phyloP scores from a whole-genome alignment of 2,888 invertebrate genomes.

The Podotricha telesiphe region DNA sequence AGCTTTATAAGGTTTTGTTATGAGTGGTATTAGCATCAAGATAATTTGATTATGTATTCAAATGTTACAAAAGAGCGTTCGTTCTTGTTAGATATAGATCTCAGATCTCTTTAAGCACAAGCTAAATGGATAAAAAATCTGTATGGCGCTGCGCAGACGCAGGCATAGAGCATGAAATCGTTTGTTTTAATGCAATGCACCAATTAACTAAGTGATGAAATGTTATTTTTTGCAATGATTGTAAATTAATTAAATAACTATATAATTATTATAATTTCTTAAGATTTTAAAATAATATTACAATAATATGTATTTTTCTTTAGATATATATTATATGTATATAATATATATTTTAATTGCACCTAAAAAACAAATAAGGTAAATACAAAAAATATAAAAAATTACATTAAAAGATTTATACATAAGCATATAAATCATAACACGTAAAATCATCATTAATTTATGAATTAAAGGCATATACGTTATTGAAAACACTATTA shows the following conservation, averaged over 20 bases:
- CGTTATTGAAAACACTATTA: slow-evolving; percentile 19
- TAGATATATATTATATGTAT: no score
- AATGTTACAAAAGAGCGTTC: slow-evolving; percentile 34
- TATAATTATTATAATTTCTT: background rate
- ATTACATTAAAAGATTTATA: no score
- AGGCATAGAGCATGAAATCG: slow-evolving; percentile 39
- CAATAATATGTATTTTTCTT: background rate
- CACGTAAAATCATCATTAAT: background rate
- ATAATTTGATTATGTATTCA: slow-evolving; percentile 40
- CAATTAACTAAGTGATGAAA: slow-evolving; percentile 34
- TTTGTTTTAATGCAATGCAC: slow-evolving; percentile 35
- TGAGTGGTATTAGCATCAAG: slow-evolving; percentile 38
- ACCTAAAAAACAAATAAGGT: no score
- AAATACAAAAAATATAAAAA: no score
- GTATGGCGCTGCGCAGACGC: slow-evolving; percentile 21
- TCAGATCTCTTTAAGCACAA: slow-evolving; percentile 24
- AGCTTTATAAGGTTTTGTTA: slow-evolving; percentile 41
- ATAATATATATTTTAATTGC: no score
- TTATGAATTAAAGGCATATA: slow-evolving; percentile 2
- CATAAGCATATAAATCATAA: no score
- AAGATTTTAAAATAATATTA: background rate
- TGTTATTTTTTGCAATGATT: slow-evolving; percentile 24
- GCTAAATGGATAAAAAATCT: slow-evolving; percentile 7
- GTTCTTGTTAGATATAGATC: slow-evolving; percentile 35
- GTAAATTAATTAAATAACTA: slow-evolving; percentile 9